Evolutionary conservation across 2,113 vertebrate genomes (phyloP), one percentile per base, ranked within the genome.

Genomic region (Atrichornis clamosus): DNA sequence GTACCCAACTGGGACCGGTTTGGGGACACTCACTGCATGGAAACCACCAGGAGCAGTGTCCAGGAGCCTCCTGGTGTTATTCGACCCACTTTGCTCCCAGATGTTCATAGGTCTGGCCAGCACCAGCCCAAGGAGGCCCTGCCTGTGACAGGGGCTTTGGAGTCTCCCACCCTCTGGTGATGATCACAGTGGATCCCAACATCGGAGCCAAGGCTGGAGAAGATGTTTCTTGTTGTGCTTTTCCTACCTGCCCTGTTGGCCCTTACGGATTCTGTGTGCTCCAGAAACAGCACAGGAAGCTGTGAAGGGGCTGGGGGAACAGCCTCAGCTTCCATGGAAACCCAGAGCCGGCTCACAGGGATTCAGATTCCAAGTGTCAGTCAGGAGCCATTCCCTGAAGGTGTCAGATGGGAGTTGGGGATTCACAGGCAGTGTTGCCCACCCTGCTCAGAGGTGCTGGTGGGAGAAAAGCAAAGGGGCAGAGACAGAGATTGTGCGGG

Each of bases 251-350:
- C 10, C 59, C 3, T 3, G 0, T 0, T 4, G 59, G 69, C 56
- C 58, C 81, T 7, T 2, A 1, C 10, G 1, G 6, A 20, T 7
- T 22, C 75, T 1, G 13, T 0, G 46, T 5, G 56, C 52, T 19
- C 10, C 47, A 8, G 60, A 33, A 39, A 6, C 15, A 10, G 47
- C 10, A 4, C 10, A 21, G 67, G 24, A 17, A 4, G 21, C 1
- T 5, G 47, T 20, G 37, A 6, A 49, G 26, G 41, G 53, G 17
- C 60, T 28, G 68, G 7, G 8, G 90, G 62, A 65, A 5, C n/a
- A 30, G 44, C 52, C 83, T 56, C 84, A 20, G 84, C 93, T 91
- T 32, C 93, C 89, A 64, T 53, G 84, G 79, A 84, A 94, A 84
- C 83, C 39, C 74, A 6, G 44, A 26, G 65, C 0, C 5, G 62